phyloP scores from a whole-genome alignment of 2,797 vertebrate species.

The Orientallactaga sibirica region DNA sequence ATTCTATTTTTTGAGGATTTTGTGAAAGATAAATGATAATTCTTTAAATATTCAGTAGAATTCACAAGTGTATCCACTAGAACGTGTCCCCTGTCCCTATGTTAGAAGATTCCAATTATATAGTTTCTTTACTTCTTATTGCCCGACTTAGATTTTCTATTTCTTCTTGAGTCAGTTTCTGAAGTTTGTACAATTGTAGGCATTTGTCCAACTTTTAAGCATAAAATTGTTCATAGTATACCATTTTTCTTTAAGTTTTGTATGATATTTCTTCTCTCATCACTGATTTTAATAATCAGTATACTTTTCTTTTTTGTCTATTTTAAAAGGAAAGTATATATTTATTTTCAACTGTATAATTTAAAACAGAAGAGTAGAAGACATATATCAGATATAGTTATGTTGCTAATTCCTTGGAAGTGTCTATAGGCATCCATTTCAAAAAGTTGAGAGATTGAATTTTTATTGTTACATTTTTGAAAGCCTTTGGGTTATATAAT shows the following conservation, averaged over 20 bases:
- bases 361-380: conserved; percentile 9
- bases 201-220: conserved; percentile 34
- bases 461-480: conserved; percentile 34
- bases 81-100: not conserved
- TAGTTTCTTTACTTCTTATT: not conserved
- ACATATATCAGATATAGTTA: not conserved
- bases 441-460: conserved; percentile 12
- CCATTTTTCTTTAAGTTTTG: not conserved
- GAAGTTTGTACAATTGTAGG: not conserved
- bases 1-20: conserved; percentile 11
- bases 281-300: conserved; percentile 6
- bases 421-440: conserved; percentile 5
- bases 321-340: not conserved
- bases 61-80: not conserved
- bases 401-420: not conserved
- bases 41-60: conserved; percentile 37
- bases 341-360: not conserved
- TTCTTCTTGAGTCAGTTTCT: conserved; percentile 19
- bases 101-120: not conserved
- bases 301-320: conserved; percentile 37
- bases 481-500: conserved; percentile 17
- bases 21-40: conserved; percentile 29
- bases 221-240: conserved; percentile 2
- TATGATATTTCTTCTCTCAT: not conserved
- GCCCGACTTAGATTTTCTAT: conserved; percentile 17